These are phyloP conservation scores for Hippocampus mohnikei DNA, from an alignment of 2,113 vertebrate genomes.

Conservation along the genomic window DNA sequence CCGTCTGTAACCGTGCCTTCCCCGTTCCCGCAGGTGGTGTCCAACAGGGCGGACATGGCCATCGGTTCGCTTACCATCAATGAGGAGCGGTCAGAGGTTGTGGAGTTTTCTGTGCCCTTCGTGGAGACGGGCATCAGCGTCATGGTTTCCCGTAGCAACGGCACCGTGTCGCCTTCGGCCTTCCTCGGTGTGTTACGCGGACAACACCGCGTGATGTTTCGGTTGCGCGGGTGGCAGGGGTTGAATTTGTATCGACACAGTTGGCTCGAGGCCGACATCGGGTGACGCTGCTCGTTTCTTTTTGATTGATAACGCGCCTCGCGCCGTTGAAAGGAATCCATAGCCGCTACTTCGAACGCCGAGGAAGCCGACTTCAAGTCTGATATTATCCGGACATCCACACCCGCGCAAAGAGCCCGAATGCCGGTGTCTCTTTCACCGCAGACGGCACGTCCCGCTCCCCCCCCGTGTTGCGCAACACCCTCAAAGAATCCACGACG, in stretches of 20 bases:
- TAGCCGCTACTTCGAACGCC: too few species aligned
- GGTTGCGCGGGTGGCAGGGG: too few species aligned
- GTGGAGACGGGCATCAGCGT: conserved; percentile 91
- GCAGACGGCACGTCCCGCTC: not conserved
- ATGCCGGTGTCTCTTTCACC: not conserved
- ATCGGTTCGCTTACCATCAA: conserved; percentile 90
- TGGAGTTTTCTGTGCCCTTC: conserved; percentile 89
- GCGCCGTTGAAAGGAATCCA: not conserved
- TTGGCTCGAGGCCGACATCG: not conserved
- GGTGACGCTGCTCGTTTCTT: not conserved
- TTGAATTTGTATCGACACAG: not conserved
- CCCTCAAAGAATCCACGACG: not conserved
- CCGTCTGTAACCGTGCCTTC: not conserved
- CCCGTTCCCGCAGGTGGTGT: conserved; percentile 76
- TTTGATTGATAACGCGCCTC: not conserved
- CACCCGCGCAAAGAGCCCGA: too few species aligned
- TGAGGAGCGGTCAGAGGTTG: conserved; percentile 84
- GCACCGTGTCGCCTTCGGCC: conserved; percentile 87
- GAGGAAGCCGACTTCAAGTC: not conserved
- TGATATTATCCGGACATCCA: too few species aligned
- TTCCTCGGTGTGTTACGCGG: conserved; percentile 75
- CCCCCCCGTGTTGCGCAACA: not conserved
- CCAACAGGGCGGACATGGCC: conserved; percentile 86
- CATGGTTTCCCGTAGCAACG: conserved; percentile 89
- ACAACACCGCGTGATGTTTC: not conserved